Conservation (phyloP, 2,888 invertebrate genomes). For the Epsilonema sp. region DNA sequence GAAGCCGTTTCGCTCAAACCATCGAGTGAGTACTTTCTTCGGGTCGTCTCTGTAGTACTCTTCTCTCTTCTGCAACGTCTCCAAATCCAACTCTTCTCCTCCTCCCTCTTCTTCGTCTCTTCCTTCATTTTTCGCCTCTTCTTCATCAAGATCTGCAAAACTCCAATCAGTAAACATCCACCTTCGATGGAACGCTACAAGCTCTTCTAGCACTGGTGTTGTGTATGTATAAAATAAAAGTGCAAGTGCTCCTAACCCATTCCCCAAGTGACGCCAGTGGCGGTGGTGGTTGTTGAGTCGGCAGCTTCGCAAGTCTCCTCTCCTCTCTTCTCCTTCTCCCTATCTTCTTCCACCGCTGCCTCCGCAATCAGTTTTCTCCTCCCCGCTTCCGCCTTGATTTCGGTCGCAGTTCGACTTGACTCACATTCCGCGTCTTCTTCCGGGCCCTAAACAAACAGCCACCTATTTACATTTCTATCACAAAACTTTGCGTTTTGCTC, state of each 20-base stretch:
- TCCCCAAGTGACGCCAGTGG: slow-evolving; percentile 4
- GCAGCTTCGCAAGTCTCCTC: slow-evolving; percentile 19
- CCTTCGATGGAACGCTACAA: too few relatives aligned
- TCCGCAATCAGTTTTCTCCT: slow-evolving; percentile 13
- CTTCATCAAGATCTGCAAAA: too few relatives aligned
- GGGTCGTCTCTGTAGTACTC: slow-evolving; percentile 79
- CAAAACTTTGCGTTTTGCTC: too few relatives aligned
- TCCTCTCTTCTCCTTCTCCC: slow-evolving; percentile 16
- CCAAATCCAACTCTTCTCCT: slow-evolving; percentile 35
- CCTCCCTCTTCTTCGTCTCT: slow-evolving; percentile 27
- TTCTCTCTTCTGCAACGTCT: slow-evolving; percentile 41
- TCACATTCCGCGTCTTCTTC: slow-evolving; percentile 31
- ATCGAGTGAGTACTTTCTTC: slow-evolving; percentile 74
- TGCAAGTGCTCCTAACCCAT: too few relatives aligned
- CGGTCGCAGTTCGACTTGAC: slow-evolving; percentile 39
- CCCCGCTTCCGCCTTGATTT: slow-evolving; percentile 40
- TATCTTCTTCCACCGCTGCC: slow-evolving; percentile 13
- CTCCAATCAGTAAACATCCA: too few relatives aligned
- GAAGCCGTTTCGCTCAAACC: slow-evolving; percentile 73
- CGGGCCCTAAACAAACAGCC: slow-evolving; percentile 63
- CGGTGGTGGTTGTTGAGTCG: background rate
- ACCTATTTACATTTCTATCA: too few relatives aligned
- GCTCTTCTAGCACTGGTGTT: too few relatives aligned
- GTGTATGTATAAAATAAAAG: too few relatives aligned
- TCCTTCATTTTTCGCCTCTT: background rate